Evolutionary conservation across 2,113 vertebrate genomes (phyloP), one percentile per base, ranked within the genome.

Genomic region (Cichladusa arquata): DNA sequence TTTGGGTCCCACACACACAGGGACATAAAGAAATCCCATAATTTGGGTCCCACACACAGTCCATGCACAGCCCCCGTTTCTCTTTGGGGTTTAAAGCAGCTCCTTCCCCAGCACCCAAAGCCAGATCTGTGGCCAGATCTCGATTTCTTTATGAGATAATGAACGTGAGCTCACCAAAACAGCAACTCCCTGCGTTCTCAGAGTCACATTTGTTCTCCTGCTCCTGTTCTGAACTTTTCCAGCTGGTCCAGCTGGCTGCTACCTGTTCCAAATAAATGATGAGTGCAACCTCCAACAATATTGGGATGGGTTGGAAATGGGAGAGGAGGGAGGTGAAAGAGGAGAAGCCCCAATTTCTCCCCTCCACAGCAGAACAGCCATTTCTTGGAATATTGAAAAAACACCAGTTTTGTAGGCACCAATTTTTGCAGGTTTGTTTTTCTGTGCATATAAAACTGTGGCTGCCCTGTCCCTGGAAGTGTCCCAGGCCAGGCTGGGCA

Each of bases 191-290:
- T 17, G 0, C 1, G 0, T 6, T 14, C 26, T 11, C 13, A 2
- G 19, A 40, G n/a, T 2, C 54, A 5, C 2, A 7, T 1, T 15
- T 8, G 1, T 16, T 1, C 42, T 50, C n/a, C 50, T n/a, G 42
- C 5, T 31, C 6, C 0, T 2, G 22, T 1, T 20, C 1, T 4
- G 25, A 36, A 2, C 42, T 45, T 19, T 5, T 6, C 26, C 2
- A 2, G 12, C 61, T 2, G 28, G 22, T 6, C 14, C 58, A 28
- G 2, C 29, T 24, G 19, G 2, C 65, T 23, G 34, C 14, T 9
- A 19, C 74, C 64, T 11, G 11, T 11, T 60, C 64, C 66, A 54
- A 2, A 9, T 14, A 28, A 33, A 29, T 3, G 42, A 5, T 2
- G 7, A 45, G 18, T 34, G 53, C 54, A 31, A 5, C 4, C 14